Evolutionary conservation across 1,140 invertebrate genomes (phyloP).

Genomic region (Marisa cornuarietis): DNA sequence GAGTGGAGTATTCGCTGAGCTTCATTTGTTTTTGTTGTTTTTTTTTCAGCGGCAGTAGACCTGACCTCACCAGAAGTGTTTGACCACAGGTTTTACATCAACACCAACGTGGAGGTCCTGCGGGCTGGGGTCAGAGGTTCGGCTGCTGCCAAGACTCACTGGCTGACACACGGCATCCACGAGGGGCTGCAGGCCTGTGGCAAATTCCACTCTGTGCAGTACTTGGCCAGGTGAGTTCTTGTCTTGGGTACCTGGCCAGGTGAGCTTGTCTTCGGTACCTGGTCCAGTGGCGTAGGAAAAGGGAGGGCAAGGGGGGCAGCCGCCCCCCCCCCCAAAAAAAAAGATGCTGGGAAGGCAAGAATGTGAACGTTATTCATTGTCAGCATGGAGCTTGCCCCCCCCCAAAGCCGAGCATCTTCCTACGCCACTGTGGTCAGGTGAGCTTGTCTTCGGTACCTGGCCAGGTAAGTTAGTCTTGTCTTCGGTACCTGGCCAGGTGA

Average conservation of each 20-base stretch:
- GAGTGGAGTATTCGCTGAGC: no score
- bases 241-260: not conserved
- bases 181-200: constrained; percentile 33
- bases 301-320: no score
- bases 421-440: constrained; percentile 36
- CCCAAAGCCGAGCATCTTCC: no score
- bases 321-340: no score
- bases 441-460: not conserved
- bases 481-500: constrained; percentile 37
- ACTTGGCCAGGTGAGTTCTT: constrained; percentile 29
- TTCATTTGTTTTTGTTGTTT: no score
- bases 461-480: no score
- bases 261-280: not conserved
- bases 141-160: constrained; percentile 31
- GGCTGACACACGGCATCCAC: constrained; percentile 34
- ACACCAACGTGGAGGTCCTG: constrained; percentile 28
- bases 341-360: no score
- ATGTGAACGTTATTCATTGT: no score
- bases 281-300: no score
- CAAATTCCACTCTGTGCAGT: constrained; percentile 39
- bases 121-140: constrained; percentile 4
- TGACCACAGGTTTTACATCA: constrained; percentile 38
- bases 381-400: no score
- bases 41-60: constrained; percentile 10
- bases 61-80: constrained; percentile 34